These are phyloP conservation scores for Euura lappo DNA, from an alignment of 1,140 invertebrate genomes.

Conservation along the genomic window DNA sequence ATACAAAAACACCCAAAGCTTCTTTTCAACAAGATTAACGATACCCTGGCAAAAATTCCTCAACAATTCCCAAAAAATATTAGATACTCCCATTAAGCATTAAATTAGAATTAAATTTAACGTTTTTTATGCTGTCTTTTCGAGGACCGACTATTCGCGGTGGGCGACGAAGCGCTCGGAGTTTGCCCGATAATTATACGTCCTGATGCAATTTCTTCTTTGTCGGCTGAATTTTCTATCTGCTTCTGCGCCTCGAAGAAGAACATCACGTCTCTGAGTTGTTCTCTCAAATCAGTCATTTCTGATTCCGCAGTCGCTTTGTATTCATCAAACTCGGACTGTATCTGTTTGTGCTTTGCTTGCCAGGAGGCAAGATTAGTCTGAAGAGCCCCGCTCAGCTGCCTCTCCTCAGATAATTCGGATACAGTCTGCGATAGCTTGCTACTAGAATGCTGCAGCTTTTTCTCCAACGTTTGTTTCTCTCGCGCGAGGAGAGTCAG, in stretches of 20 bases:
- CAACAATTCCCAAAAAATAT: too few species aligned
- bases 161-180: neutral
- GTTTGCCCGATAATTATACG: slow-evolving; percentile 68
- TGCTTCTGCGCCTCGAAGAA: slow-evolving; percentile 87
- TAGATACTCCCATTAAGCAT: too few species aligned
- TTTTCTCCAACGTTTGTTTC: slow-evolving; percentile 72
- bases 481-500: slow-evolving; percentile 64
- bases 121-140: neutral
- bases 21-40: too few species aligned
- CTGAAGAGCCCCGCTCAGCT: slow-evolving; percentile 76
- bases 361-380: slow-evolving; percentile 83
- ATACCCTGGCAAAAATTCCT: too few species aligned
- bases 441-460: slow-evolving; percentile 63
- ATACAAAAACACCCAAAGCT: too few species aligned
- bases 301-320: slow-evolving; percentile 70
- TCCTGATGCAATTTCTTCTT: slow-evolving; percentile 74
- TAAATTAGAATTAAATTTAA: neutral
- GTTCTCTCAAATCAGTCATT: slow-evolving; percentile 85
- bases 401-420: slow-evolving; percentile 80
- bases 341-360: slow-evolving; percentile 68
- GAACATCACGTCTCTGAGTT: slow-evolving; percentile 95
- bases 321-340: slow-evolving; percentile 67
- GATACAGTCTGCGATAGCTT: slow-evolving; percentile 66
- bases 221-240: slow-evolving; percentile 66
- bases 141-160: neutral